Percentiles rank a stretch among this genome's conserved stretches.
phyloP scores from a whole-genome alignment of 1,140 invertebrate genomes.

The Druon quercuslanigerum region DNA sequence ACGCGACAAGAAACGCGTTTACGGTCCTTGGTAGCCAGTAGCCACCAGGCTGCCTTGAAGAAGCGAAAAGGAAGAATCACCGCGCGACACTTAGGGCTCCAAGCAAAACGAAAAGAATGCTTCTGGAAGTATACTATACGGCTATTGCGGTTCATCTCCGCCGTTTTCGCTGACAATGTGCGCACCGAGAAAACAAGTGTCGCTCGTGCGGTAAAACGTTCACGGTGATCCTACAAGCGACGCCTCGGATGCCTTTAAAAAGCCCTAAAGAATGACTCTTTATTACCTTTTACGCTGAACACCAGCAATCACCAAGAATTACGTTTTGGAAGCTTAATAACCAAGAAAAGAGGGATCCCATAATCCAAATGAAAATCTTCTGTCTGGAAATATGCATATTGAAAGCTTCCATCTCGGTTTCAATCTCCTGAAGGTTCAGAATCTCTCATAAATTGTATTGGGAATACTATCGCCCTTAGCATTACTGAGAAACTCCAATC shows the following conservation, averaged over 20 bases:
- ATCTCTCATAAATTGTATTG: too few relatives aligned
- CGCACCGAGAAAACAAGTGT: conserved; percentile 23
- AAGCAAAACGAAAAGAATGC: conserved; percentile 27
- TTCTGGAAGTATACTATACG: conserved; percentile 8
- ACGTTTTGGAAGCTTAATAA: not conserved
- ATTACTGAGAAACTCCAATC: too few relatives aligned
- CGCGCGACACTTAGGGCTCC: conserved; percentile 26
- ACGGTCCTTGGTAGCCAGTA: not conserved
- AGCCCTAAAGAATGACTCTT: not conserved
- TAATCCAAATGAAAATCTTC: too few relatives aligned
- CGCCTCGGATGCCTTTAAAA: not conserved
- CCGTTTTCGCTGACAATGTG: conserved; percentile 27
- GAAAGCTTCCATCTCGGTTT: too few relatives aligned
- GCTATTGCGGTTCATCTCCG: conserved; percentile 21
- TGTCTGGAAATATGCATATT: too few relatives aligned
- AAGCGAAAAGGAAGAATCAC: conserved; percentile 21
- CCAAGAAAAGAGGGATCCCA: not conserved
- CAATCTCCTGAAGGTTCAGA: too few relatives aligned
- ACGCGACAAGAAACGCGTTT: conserved; percentile 26
- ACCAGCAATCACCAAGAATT: conserved; percentile 6
- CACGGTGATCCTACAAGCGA: not conserved
- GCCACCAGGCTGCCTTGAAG: conserved; percentile 15
- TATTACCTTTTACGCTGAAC: conserved; percentile 16
- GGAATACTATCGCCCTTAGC: too few relatives aligned
- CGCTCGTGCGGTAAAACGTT: conserved; percentile 28